These are phyloP conservation scores for Orthosia incerta DNA, from an alignment of 2,888 invertebrate species.

Conservation along the genomic window DNA sequence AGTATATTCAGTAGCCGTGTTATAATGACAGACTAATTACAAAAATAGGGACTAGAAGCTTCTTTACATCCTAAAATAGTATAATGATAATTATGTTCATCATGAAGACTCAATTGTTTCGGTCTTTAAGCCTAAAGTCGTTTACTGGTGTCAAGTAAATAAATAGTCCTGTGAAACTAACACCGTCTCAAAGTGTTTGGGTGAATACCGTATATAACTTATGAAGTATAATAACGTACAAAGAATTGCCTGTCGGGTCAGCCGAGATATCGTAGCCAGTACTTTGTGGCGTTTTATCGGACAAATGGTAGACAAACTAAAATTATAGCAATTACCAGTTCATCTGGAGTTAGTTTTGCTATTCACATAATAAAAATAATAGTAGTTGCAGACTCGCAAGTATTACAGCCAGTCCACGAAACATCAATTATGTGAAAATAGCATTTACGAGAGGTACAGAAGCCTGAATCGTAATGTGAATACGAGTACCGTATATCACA, in stretches of 20 bases:
- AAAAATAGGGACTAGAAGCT: conserved; percentile 22
- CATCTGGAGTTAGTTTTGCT: conserved; percentile 90
- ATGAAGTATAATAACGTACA: conserved; percentile 60
- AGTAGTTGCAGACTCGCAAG: conserved; percentile 82
- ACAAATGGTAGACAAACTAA: conserved; percentile 86
- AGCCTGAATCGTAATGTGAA: conserved; percentile 52
- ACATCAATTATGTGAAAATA: conserved; percentile 77
- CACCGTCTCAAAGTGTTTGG: conserved; percentile 68
- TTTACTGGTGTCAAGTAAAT: conserved; percentile 44
- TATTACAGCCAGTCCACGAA: conserved; percentile 81
- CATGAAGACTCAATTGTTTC: conserved; percentile 15
- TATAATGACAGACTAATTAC: conserved; percentile 32
- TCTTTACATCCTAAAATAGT: conserved; percentile 7
- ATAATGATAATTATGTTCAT: conserved; percentile 1
- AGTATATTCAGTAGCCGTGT: conserved; percentile 26
- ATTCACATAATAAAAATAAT: conserved; percentile 83
- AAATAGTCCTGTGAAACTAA: conserved; percentile 62
- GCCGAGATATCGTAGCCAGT: conserved; percentile 88
- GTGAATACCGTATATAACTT: conserved; percentile 62
- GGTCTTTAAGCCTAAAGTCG: conserved; percentile 72
- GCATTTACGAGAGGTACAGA: conserved; percentile 68
- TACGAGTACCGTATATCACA: conserved; percentile 48
- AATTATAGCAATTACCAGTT: conserved; percentile 89
- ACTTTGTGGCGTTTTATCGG: conserved; percentile 91
- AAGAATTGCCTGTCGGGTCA: conserved; percentile 85